These are phyloP conservation scores for Terrapene triunguis DNA, from an alignment of 2,113 vertebrate species.

Conservation along the genomic window DNA sequence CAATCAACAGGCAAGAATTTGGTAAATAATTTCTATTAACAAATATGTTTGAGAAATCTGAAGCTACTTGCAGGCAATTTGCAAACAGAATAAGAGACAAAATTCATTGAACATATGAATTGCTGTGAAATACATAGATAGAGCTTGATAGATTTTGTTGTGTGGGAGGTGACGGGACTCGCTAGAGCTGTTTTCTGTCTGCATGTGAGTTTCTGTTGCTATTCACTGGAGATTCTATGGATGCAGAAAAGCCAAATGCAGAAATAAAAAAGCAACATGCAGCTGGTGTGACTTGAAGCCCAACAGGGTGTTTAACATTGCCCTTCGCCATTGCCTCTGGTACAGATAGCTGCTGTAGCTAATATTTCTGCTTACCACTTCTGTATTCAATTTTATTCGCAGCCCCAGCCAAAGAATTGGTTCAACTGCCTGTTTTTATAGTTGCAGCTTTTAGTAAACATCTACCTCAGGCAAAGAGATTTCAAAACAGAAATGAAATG, in stretches of 20 bases:
- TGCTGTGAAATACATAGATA: neutral
- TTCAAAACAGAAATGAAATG: slow-evolving; percentile 21
- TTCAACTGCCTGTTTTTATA: neutral
- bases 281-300: neutral
- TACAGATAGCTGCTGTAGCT: neutral
- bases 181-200: neutral
- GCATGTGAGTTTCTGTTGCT: neutral
- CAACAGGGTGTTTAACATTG: neutral
- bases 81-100: neutral
- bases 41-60: neutral
- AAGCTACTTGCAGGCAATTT: neutral
- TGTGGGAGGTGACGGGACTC: neutral
- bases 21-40: neutral
- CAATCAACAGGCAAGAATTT: neutral
- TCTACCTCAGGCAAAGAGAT: neutral
- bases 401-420: neutral
- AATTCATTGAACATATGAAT: neutral
- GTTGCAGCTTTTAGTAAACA: neutral
- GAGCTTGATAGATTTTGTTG: neutral
- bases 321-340: neutral
- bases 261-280: neutral
- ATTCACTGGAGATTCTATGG: neutral
- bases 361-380: neutral
- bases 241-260: neutral
- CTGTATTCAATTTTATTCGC: neutral